Base-by-base conservation (phyloP, 2,888 invertebrate genomes). In the Spialia ferax region DNA sequence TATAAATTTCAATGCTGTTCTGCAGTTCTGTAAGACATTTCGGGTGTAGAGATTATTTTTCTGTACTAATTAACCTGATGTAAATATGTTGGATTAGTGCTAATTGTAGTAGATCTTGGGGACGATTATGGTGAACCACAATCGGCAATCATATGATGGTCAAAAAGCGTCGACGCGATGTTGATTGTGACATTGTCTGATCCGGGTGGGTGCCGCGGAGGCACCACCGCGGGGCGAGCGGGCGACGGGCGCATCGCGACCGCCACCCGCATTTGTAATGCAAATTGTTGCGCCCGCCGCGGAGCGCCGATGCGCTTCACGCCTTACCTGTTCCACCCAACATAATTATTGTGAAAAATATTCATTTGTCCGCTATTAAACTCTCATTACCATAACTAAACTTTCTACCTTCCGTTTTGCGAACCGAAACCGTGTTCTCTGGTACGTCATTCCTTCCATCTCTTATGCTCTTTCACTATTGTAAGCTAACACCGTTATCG, bases 171-270 rank as follows among this genome's bases (percentile, higher is more conserved):
- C 88, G 86, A 88, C 89, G 90, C 90, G 89, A 84, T 87, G 92
- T 89, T 93, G 93, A 93, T 93, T 93, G 92, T 93, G 88, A 89
- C 87, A 93, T 93, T 93, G 93, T 93, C 87, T 88, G 86, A 76
- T 80, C 82, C 81, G 85, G 79, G 81, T 81, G 83, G 77, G 79
- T 77, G 78, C 77, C 77, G 80, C 78, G 78, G 76, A 74, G 77
- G 76, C 75, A 76, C 80, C 77, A 48, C 50, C 64, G 64, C 48
- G 57, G 77, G 81, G 82, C 81, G 78, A 78, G 77, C 81, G 77
- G 35, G 35, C 13, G 22, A 22, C 48, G 20, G 77, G 81, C 79
- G 80, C 83, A 78, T 79, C 87, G 86, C 86, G 83, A 78, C 84
- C 79, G 77, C 86, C 88, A 82, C 86, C 88, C 86, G 82, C 86